phyloP scores from a whole-genome alignment of 2,888 invertebrate species.

The Erebia palarica region DNA sequence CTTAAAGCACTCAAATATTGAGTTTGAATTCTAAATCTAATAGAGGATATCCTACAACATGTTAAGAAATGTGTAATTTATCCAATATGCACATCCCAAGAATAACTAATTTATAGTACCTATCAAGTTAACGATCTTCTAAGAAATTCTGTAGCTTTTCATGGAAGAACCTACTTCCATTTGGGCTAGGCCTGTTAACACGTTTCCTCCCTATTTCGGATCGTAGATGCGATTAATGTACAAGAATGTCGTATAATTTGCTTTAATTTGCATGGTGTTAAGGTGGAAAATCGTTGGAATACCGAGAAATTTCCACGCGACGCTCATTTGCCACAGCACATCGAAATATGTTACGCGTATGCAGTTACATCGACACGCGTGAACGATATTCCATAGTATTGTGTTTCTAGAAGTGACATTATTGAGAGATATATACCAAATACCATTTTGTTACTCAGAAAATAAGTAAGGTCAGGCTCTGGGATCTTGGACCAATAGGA shows the following conservation, averaged over 20 bases:
- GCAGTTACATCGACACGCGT: slow-evolving; percentile 49
- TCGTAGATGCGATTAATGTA: slow-evolving; percentile 39
- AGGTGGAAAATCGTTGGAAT: slow-evolving; percentile 60
- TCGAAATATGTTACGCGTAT: slow-evolving; percentile 66
- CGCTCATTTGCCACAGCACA: slow-evolving; percentile 66
- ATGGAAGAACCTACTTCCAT: slow-evolving; percentile 39
- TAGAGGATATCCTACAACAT: too few species aligned
- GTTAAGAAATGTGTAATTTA: neutral
- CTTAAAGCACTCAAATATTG: too few species aligned
- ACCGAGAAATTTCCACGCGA: slow-evolving; percentile 62
- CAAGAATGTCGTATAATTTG: slow-evolving; percentile 53
- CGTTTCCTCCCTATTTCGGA: slow-evolving; percentile 44
- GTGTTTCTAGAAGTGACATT: slow-evolving; percentile 34
- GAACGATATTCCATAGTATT: slow-evolving; percentile 43
- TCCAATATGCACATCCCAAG: neutral
- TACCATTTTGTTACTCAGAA: too few species aligned
- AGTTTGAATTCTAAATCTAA: too few species aligned
- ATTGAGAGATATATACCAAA: neutral
- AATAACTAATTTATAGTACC: slow-evolving; percentile 16
- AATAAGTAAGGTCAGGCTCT: too few species aligned
- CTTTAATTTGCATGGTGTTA: slow-evolving; percentile 60
- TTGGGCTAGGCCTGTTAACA: slow-evolving; percentile 36
- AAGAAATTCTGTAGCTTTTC: slow-evolving; percentile 40
- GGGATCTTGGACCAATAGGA: neutral
- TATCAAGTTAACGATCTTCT: slow-evolving; percentile 25